Base-by-base conservation (phyloP, 2,797 vertebrate genomes). In the Neosilurus hyrtlii region DNA sequence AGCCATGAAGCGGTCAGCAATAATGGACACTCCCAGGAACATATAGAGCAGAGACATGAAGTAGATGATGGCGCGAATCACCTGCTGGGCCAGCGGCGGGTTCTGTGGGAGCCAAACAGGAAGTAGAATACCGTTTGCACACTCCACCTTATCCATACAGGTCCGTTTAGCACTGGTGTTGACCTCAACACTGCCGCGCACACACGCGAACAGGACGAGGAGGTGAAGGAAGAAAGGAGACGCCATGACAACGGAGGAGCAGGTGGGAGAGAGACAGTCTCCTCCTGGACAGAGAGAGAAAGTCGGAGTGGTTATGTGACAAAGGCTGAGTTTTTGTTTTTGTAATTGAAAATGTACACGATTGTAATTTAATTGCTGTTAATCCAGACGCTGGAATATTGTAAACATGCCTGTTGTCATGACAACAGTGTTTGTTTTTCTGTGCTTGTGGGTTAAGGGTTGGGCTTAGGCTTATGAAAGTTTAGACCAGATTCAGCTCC, bases 1-100 rank as follows among this genome's bases (percentile, higher is more conserved):
- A 0, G 96, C 95, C 97, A 99, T 99, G 94, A 99, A 99, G 89
- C 97, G 96, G 88, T 99, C 97, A 0, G 97, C 97, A 1, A 99
- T 96, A 92, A 98, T 96, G 88, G 97, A 99, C 76, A 99, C 96
- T 0, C 97, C 97, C 88, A 99, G 86, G 90, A 99, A 99, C 89
- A 98, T 95, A 92, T 99, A 99, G 89, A 97, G 94, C 92, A 99
- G 96, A 88, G 92, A 95, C 57, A 94, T 83, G 14, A 99, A 99
- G 93, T 99, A 99, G 86, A 99, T 89, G 2, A 96, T 81, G 0
- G 97, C 97, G 1, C 97, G 93, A 0, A 96, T 95, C 0, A 95
- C 92, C 85, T 96, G 96, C 91, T 98, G 96, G 0, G 93, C 95
- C 0, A 94, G n/a, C 0, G 97, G 93, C 0, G 97, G 96, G 89